Percentiles rank a stretch among this genome's conserved stretches.
Conservation (phyloP, 2,113 vertebrate genomes). For the Thinocorus orbignyianus region DNA sequence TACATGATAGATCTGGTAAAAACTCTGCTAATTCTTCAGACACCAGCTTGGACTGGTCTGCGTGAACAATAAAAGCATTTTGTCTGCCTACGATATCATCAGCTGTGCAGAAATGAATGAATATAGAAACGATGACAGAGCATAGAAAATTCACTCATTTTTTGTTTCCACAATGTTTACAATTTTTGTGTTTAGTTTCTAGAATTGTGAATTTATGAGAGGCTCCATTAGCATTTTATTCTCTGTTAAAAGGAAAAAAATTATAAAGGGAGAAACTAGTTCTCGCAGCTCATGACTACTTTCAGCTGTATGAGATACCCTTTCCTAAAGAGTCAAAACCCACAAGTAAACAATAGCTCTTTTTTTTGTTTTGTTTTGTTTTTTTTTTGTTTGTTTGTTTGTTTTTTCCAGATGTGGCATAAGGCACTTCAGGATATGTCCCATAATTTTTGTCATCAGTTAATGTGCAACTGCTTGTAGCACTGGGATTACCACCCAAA, state of each 20-base stretch:
- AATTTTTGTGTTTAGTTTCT: background rate
- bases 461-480: background rate
- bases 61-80: background rate
- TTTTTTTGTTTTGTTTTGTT: no score
- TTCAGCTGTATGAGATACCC: background rate
- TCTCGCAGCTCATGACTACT: background rate
- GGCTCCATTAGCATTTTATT: background rate
- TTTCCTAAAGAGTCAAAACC: background rate
- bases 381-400: no score
- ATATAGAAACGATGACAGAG: background rate
- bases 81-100: background rate
- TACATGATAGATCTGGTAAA: background rate
- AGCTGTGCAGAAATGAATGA: background rate
- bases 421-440: background rate
- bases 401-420: rapidly evolving
- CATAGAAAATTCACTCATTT: background rate
- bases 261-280: rapidly evolving
- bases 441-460: background rate
- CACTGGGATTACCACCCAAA: background rate
- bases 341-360: background rate
- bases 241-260: background rate
- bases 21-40: background rate
- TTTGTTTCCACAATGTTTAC: background rate
- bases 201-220: background rate
- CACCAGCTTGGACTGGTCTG: background rate